Conservation (phyloP, 1,140 invertebrate genomes). For the Neodiprion pinetum region DNA sequence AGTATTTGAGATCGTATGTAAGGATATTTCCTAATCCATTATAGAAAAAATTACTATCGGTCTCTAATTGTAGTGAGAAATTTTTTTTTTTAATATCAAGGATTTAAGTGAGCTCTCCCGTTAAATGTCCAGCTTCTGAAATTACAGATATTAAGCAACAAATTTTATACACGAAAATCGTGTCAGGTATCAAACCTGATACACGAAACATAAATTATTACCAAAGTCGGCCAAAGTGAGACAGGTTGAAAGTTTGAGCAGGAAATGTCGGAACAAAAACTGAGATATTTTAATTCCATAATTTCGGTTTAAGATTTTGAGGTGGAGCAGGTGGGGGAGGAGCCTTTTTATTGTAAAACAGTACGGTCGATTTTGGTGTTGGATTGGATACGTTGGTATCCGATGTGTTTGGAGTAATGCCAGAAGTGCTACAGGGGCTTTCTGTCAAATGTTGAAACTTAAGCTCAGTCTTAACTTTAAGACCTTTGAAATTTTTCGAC, state of each 20-base stretch:
- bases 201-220: too few relatives aligned
- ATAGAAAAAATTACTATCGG: too few relatives aligned
- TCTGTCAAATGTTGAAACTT: constrained; percentile 44
- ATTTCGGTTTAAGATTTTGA: constrained; percentile 51
- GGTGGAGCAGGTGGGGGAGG: constrained; percentile 52
- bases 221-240: too few relatives aligned
- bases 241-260: neutral
- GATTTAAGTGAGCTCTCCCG: neutral
- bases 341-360: constrained; percentile 58
- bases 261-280: too few relatives aligned
- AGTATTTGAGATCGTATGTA: too few relatives aligned
- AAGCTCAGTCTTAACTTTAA: constrained; percentile 53
- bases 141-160: too few relatives aligned
- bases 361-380: constrained; percentile 28
- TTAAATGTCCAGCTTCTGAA: too few relatives aligned
- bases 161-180: too few relatives aligned
- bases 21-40: too few relatives aligned
- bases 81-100: neutral
- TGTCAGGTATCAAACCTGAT: too few relatives aligned
- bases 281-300: neutral
- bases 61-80: neutral
- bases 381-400: constrained; percentile 32
- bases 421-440: constrained; percentile 34
- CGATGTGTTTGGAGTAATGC: constrained; percentile 35
- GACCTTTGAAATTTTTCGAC: constrained; percentile 56